Base-by-base conservation (phyloP, 2,797 vertebrate species). In the Clamator glandarius region DNA sequence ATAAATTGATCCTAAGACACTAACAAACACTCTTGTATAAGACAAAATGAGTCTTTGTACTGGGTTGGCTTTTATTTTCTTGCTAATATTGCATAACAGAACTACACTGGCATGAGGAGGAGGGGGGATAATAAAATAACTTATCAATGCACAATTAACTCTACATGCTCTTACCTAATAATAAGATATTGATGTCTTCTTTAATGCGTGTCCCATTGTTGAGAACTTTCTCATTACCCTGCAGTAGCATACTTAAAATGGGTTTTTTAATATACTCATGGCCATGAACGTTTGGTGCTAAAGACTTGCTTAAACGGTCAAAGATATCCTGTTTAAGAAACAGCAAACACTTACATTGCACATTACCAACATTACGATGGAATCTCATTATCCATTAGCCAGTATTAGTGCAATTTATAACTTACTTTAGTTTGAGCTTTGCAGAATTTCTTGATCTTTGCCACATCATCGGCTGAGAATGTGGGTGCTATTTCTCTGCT, bases 361-460 rank as follows among this genome's bases (percentile, higher is more conserved):
- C 96, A 91, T 97, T 97, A 97, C 85, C 93, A 94, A 82, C 97
- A 97, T 96, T 97, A 97, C 92, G 94, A 95, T 84, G 85, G 93
- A 95, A 98, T 97, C 97, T 97, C 97, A 97, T 98, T 97, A 97
- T 92, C 96, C 95, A 93, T 98, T 97, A 97, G 86, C 87, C 72
- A 93, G 96, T 92, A 94, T 97, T 91, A 95, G 92, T 81, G 75
- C 88, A 75, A 96, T 97, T 97, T 97, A 97, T 96, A 96, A 96
- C 97, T 97, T 97, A 97, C 97, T 97, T 98, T 98, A 79, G 97
- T 97, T 96, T 97, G 98, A 96, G 97, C 96, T 98, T 98, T 98
- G 95, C 97, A 98, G 96, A 98, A 98, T 97, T 98, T 98, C 97
- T 98, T 98, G 95, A 98, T 98, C 97, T 98, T 98, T 97, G 97